Conservation (phyloP, 2,888 invertebrate species). For the Ypsolopha scabrella region DNA sequence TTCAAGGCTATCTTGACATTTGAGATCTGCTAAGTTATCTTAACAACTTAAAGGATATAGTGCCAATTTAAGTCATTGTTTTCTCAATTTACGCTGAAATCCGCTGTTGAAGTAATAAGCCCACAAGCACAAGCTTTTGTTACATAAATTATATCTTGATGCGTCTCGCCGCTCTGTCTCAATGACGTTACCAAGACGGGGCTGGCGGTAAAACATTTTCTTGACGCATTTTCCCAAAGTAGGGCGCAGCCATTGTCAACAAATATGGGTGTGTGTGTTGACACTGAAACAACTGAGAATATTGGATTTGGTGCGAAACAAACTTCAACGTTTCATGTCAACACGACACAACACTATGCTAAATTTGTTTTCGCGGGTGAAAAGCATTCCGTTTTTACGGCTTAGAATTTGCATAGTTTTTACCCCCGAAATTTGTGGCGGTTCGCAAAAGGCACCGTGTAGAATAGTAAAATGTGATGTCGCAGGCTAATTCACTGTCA, state of each 20-base stretch:
- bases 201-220: neutral
- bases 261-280: conserved; percentile 15
- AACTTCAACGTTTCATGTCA: conserved; percentile 1
- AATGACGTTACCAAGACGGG: neutral
- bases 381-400: neutral
- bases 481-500: no score
- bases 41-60: no score
- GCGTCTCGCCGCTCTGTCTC: neutral
- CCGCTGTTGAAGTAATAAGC: no score
- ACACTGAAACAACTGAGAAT: conserved; percentile 16
- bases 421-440: neutral
- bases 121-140: no score
- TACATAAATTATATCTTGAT: no score
- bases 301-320: conserved; percentile 15
- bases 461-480: no score
- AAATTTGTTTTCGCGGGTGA: neutral
- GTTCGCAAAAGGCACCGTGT: no score
- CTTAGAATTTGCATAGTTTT: neutral
- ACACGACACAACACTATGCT: conserved; percentile 1
- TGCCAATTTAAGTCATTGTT: no score
- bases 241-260: conserved; percentile 11
- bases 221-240: conserved; percentile 4
- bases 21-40: no score
- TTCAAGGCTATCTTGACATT: no score
- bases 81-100: no score